Percentiles rank a stretch among this genome's conserved stretches.
These are phyloP conservation scores for Zaprionus inermis DNA, from an alignment of 1,140 invertebrate genomes.

Conservation along the genomic window DNA sequence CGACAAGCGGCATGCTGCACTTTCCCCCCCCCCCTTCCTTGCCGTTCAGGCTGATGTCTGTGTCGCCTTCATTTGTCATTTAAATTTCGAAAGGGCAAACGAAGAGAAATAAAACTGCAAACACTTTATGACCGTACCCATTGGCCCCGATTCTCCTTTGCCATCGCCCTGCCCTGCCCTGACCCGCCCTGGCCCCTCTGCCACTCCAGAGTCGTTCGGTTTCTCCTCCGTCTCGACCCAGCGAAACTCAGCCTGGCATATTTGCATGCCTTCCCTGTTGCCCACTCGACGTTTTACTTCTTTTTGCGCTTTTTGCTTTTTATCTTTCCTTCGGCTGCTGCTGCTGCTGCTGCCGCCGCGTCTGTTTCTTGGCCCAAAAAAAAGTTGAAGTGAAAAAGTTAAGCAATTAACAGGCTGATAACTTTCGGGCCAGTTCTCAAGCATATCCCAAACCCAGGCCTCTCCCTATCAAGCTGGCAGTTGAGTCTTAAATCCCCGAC, in stretches of 20 bases:
- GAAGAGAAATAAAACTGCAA: conserved; percentile 61
- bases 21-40: neutral
- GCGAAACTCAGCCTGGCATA: conserved; percentile 26
- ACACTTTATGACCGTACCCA: conserved; percentile 45
- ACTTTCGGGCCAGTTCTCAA: conserved; percentile 63
- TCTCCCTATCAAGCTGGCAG: neutral
- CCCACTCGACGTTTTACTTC: conserved; percentile 22
- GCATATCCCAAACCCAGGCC: conserved; percentile 10
- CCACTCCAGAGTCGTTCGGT: conserved; percentile 8
- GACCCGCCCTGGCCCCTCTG: neutral
- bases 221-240: conserved; percentile 19
- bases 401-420: conserved; percentile 83
- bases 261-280: conserved; percentile 47
- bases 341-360: conserved; percentile 26
- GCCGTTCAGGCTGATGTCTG: neutral
- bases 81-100: conserved; percentile 69
- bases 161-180: neutral
- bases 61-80: conserved; percentile 71
- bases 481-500: conserved; percentile 30
- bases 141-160: conserved; percentile 14
- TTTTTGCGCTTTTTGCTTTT: conserved; percentile 58
- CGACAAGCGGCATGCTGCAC: conserved; percentile 47
- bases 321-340: conserved; percentile 50
- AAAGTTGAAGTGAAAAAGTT: conserved; percentile 83
- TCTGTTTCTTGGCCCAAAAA: conserved; percentile 64